Base-by-base conservation (phyloP, 2,113 vertebrate genomes). In the Pycnonotus jocosus region DNA sequence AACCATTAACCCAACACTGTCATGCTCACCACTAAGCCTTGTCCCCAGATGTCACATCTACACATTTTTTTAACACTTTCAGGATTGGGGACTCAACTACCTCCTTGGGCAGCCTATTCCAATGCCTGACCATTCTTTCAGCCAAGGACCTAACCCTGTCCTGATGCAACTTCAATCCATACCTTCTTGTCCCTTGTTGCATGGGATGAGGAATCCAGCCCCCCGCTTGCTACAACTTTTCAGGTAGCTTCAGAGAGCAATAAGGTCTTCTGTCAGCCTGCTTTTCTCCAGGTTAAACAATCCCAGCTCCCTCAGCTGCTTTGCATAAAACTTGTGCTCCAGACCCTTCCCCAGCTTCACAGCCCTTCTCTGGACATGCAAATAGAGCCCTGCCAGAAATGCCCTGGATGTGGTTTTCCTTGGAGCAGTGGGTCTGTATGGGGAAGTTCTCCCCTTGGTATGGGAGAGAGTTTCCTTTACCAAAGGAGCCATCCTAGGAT, bases 191-290 rank as follows among this genome's bases (percentile, higher is more conserved):
- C 20, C 20, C 45, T 66, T 53, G 33, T 37, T 51, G 45, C 15
- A 2, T 17, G 11, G 28, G 28, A 53, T 6, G 24, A 81, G 38
- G 20, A 44, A 45, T 20, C 16, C 0, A 0, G 13, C 45, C 11
- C 45, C 24, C 25, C 42, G 21, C 21, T 81, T 40, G 20, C 38
- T 38, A 12, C 20, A 18, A 8, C 4, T 2, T 66, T 51, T 60
- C 2, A 1, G 9, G 24, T 25, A 27, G 28, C 20, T 47, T 14
- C 15, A 33, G 16, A 47, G n/a, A 31, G n/a, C 33, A 31, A 1
- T 68, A 60, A 60, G 7, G 14, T 47, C 53, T 31, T n/a, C 38
- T 9, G 5, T 30, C 13, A 69, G 14, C 33, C 47, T 77, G 10
- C 27, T 77, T 51, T 60, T 44, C 53, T 76, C 28, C 54, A n/a